Base-by-base conservation (phyloP, 1,140 invertebrate species). In the Macrocentrus cingulum region DNA sequence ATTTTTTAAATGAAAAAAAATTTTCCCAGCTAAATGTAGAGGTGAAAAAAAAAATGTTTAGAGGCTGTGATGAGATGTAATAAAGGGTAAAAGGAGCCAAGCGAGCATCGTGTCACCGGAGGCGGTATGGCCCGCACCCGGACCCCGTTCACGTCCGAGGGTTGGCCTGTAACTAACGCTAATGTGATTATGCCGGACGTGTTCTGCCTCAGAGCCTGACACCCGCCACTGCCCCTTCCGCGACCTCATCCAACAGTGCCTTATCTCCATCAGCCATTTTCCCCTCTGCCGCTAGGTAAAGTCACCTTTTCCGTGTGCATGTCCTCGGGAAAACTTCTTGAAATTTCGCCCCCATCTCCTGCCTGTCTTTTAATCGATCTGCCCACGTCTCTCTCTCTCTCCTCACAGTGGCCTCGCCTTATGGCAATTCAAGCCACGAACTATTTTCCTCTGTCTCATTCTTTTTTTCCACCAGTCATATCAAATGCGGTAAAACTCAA, bases 111-210 rank as follows among this genome's bases (percentile, higher is more conserved):
- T 19, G 42, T 44, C 45, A 48, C 20, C 22, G 11, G 20, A 48
- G 36, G 45, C 22, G 45, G 45, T 48, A 16, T 11, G 22, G 3
- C 4, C 3, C 45, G 9, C 19, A 22, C 23, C 45, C 20, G 20
- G 45, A 23, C 23, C 29, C 45, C 13, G 45, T 48, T 48, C 45
- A 48, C 45, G 45, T 48, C 45, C 45, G 45, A 48, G 13, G 49
- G 25, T 18, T 51, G 29, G 49, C 32, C 29, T 51, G 49, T 51
- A 51, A 51, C 49, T 51, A 51, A 51, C 49, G 49, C 49, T 51
- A 51, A 51, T 51, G 49, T 34, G 49, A 51, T 51, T 51, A 51
- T 51, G 29, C 49, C 29, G 49, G 29, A 51, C 49, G 49, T 51
- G 49, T 51, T 51, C 49, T 39, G 36, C 49, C 29, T 39, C 20